Conservation (phyloP, 1,140 invertebrate genomes). For the Drosophila murphyi region DNA sequence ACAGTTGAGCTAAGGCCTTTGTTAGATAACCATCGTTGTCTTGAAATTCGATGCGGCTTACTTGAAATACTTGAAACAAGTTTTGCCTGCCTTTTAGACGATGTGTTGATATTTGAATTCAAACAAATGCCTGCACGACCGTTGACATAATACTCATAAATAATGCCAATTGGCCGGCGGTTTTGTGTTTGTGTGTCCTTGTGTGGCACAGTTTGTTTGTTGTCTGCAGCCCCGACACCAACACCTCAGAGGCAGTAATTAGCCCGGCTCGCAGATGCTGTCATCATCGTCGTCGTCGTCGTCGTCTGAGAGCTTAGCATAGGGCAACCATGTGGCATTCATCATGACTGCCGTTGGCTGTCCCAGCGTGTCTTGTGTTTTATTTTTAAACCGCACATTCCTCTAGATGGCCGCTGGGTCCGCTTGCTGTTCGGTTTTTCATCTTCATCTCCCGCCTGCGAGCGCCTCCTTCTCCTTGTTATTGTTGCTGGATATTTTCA, state of each 20-base stretch:
- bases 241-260: conserved; percentile 55
- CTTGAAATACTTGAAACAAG: conserved; percentile 53
- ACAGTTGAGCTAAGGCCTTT: conserved; percentile 18
- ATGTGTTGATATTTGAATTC: conserved; percentile 82
- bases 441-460: conserved; percentile 43
- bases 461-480: conserved; percentile 24
- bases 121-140: conserved; percentile 55
- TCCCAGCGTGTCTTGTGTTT: conserved; percentile 41
- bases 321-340: conserved; percentile 67
- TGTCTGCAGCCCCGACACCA: conserved; percentile 19
- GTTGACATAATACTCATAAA: conserved; percentile 63
- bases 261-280: conserved; percentile 37
- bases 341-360: conserved; percentile 33
- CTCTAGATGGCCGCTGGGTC: conserved; percentile 66
- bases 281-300: conserved; percentile 17
- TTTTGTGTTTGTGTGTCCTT: conserved; percentile 36
- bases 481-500: conserved; percentile 68
- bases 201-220: conserved; percentile 31
- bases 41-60: conserved; percentile 59
- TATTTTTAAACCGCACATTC: conserved; percentile 80
- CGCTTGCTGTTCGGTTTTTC: conserved; percentile 33
- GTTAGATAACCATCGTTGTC: conserved; percentile 43
- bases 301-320: conserved; percentile 5
- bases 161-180: conserved; percentile 55
- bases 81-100: conserved; percentile 30